These are phyloP conservation scores for Ceratoteleas bidentatus DNA, from an alignment of 1,140 invertebrate genomes.

Conservation along the genomic window DNA sequence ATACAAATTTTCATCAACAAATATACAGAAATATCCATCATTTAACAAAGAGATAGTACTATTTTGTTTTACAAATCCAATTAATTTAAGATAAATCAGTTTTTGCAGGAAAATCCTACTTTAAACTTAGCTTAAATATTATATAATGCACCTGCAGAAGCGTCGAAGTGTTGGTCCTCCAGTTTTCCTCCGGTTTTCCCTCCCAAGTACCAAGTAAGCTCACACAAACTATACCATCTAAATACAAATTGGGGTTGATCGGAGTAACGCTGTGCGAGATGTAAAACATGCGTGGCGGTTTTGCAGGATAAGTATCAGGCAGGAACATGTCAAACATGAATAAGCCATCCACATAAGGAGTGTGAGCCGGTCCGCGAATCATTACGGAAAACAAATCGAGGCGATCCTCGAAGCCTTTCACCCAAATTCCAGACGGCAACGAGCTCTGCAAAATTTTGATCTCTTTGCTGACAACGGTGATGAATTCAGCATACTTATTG, in stretches of 20 bases:
- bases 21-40: too few species aligned
- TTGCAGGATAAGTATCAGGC: neutral
- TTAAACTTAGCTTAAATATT: too few species aligned
- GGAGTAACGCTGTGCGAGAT: neutral
- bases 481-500: too few species aligned
- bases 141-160: conserved; percentile 8
- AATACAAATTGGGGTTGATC: conserved; percentile 3
- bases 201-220: conserved; percentile 6
- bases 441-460: neutral
- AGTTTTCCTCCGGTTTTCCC: neutral
- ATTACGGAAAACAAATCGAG: conserved; percentile 1
- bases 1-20: too few species aligned
- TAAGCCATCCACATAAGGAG: conserved; percentile 3
- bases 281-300: neutral
- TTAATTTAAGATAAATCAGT: too few species aligned
- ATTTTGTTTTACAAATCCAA: too few species aligned
- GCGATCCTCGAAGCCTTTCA: neutral
- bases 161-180: neutral
- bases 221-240: conserved; percentile 1
- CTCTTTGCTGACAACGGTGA: neutral
- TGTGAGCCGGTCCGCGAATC: neutral
- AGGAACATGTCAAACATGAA: conserved; percentile 3
- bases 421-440: neutral
- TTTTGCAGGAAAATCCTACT: too few species aligned
- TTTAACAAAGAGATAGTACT: too few species aligned